Base-by-base conservation (phyloP, 2,888 invertebrate species). In the Habrosyne pyritoides region DNA sequence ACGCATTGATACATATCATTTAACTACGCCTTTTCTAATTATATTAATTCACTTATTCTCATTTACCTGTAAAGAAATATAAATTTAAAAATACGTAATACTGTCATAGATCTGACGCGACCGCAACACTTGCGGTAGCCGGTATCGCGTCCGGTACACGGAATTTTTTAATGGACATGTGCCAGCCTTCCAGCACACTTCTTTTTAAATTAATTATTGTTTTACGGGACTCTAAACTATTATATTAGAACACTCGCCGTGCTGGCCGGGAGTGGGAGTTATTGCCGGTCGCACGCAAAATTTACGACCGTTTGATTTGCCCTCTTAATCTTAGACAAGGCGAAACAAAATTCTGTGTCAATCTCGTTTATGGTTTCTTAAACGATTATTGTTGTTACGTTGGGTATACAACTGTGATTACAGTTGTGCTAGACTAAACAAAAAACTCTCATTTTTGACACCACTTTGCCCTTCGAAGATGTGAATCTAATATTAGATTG, bases 151-250 rank as follows among this genome's bases (percentile, higher is more conserved):
- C 67, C 66, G 63, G 59, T 63, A 67, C 72, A 60, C 71, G 79
- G 84, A 86, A 84, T 87, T 7, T 36, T 42, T 42, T 6, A 18
- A 42, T 42, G 42, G 42, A 42, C 14, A 42, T 12, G 42, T 42
- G 42, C 42, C 42, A 42, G 42, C 42, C 42, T 42, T n/a, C 18
- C 42, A 91, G 76, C 75, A 66, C 78, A 78, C 72, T 82, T 87
- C 84, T 89, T 89, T 85, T 86, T 83, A 87, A 86, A 90, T 91
- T 90, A 91, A 91, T 92, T 91, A 91, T 90, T 88, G 85, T 91
- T 91, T 87, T 87, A 88, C 86, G 81, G 81, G 77, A 75, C 83
- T 86, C 83, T 86, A 84, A 87, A 87, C 79, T 79, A 84, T 89
- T 84, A 82, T 86, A 84, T 86, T 89, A 91, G 86, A 90, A 87